Percentiles rank a stretch among this genome's conserved stretches.
phyloP scores from a whole-genome alignment of 2,888 invertebrate species.

The Drosophila pullipes region DNA sequence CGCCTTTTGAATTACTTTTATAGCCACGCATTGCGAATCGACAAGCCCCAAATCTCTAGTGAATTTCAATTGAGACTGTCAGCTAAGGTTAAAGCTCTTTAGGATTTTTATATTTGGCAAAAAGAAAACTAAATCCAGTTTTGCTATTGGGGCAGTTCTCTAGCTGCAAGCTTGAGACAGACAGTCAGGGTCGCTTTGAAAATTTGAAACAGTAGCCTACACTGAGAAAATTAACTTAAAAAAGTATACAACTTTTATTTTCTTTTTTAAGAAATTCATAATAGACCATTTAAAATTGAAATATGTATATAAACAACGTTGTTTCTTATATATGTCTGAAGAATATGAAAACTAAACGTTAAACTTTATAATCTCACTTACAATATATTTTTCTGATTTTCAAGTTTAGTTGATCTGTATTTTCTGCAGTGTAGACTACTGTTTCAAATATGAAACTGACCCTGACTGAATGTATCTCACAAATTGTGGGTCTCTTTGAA shows the following conservation, averaged over 20 bases:
- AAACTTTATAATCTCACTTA: no score
- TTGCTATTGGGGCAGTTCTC: conserved; percentile 41
- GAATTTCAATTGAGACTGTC: conserved; percentile 22
- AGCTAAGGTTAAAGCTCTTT: conserved; percentile 57
- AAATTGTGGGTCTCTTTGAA: conserved; percentile 2
- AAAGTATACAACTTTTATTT: no score
- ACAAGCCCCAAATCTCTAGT: conserved; percentile 31
- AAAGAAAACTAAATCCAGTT: conserved; percentile 42
- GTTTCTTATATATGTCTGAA: not conserved
- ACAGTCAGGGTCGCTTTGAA: conserved; percentile 40
- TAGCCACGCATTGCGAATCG: conserved; percentile 28
- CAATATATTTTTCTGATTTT: not conserved
- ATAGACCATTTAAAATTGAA: no score
- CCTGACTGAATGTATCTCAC: conserved; percentile 6
- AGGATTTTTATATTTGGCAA: conserved; percentile 15
- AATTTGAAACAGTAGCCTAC: conserved; percentile 56
- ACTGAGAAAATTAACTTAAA: not conserved
- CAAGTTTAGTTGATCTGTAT: no score
- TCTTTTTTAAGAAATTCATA: no score
- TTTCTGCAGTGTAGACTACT: conserved; percentile 5
- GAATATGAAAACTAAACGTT: not conserved
- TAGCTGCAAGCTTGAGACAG: conserved; percentile 20
- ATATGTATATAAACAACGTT: no score
- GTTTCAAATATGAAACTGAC: not conserved
- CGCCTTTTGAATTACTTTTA: conserved; percentile 18